Conservation (phyloP, 2,113 vertebrate genomes). For the Scatophagus argus region DNA sequence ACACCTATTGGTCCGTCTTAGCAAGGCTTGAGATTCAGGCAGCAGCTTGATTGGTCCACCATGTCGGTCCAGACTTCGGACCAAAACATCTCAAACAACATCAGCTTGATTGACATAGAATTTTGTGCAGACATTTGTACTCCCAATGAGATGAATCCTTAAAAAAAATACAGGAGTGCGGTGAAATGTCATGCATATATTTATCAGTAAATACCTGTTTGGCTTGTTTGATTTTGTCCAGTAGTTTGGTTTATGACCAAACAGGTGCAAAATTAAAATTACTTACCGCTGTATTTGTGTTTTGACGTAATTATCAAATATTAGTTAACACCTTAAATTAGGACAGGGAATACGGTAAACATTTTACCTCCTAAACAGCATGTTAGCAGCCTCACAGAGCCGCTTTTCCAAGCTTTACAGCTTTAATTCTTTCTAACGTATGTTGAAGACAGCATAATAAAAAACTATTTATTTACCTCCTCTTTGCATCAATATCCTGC, state of each 20-base stretch:
- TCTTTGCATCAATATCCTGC: background rate
- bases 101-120: background rate
- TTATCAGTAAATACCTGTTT: background rate
- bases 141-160: background rate
- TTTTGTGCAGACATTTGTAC: background rate
- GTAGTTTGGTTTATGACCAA: background rate
- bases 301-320: too few species aligned
- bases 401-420: background rate
- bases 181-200: too few species aligned
- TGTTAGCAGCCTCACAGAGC: too few species aligned
- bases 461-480: background rate
- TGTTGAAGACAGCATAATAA: background rate
- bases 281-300: too few species aligned
- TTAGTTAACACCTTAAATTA: too few species aligned
- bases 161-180: too few species aligned
- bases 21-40: background rate
- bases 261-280: too few species aligned
- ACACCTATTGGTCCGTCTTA: background rate
- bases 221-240: background rate
- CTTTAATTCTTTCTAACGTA: background rate
- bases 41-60: background rate
- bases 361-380: too few species aligned
- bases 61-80: background rate
- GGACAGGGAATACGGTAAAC: too few species aligned
- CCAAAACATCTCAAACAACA: background rate